Base-by-base conservation (phyloP, 2,797 vertebrate species). In the Lithobates pipiens region DNA sequence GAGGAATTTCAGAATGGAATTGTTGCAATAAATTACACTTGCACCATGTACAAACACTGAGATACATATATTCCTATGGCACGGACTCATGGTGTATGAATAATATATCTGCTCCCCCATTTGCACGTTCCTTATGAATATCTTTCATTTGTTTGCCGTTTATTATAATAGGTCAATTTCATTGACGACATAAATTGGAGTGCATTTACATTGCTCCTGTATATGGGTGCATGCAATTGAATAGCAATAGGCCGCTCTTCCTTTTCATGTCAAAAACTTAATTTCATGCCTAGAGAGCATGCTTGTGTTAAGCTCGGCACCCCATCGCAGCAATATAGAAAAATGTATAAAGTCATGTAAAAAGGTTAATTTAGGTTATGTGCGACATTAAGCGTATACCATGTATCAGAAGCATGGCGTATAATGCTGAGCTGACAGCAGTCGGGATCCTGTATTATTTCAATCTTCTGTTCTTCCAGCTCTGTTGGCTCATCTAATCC, bases 141-240 rank as follows among this genome's bases (percentile, higher is more conserved):
- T n/a, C 77, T 75, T 63, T 15, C 32, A 76, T 65, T 36, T 65
- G n/a, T 76, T 82, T 82, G 54, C 70, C 67, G 54, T 74, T 82
- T 82, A 61, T 32, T 39, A 54, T 36, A 80, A 80, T 70, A 73
- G 61, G 23, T 73, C 54, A 39, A 63, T 74, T 71, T 82, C 73
- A 86, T 32, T 88, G 79, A 77, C 85, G 89, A 88, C 93, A 92
- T 95, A 94, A 94, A 95, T 94, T 93, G 92, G 90, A 91, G 88
- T 36, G 85, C 91, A 89, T 89, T 86, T 81, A 54, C 61, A 50
- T 29, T 54, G n/a, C 88, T 92, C 93, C 92, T 94, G 94, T 94
- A 95, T 95, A 93, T 93, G 93, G 94, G 63, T 44, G 65, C 46
- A 67, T 80, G n/a, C 76, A 76, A 85, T 85, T 81, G 84, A 76